phyloP scores from a whole-genome alignment of 64 coral and sea anemone species.

The Stichodactyla mertensii region DNA sequence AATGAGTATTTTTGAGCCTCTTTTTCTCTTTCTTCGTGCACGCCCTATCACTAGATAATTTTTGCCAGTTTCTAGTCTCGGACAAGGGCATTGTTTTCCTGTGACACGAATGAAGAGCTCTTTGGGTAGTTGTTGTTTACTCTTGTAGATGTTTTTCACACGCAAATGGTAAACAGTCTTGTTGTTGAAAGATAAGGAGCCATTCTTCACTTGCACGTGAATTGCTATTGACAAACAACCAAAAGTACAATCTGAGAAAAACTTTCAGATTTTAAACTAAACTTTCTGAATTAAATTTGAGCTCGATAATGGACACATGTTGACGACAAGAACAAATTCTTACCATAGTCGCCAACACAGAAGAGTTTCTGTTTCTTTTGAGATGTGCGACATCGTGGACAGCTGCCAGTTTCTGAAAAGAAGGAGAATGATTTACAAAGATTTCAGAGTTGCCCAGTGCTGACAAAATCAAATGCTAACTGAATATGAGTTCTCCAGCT shows the following conservation, averaged over 20 bases:
- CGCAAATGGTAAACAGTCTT: conserved; percentile 7
- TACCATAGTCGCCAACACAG: not conserved
- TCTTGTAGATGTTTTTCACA: not conserved
- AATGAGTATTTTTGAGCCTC: not conserved
- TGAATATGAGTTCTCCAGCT: too few relatives aligned
- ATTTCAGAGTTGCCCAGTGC: too few relatives aligned
- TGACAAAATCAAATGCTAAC: too few relatives aligned
- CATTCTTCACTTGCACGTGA: not conserved
- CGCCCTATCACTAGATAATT: not conserved
- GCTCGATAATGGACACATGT: too few relatives aligned
- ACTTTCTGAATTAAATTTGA: too few relatives aligned
- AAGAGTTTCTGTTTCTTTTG: conserved; percentile 3
- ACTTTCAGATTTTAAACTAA: too few relatives aligned
- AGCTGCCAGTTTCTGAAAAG: not conserved
- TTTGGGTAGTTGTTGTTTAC: not conserved
- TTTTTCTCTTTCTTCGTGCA: not conserved
- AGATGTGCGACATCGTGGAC: not conserved
- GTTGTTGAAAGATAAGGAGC: not conserved
- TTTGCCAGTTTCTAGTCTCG: not conserved
- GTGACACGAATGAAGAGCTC: conserved; percentile 10
- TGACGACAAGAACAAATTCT: not conserved
- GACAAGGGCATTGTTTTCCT: conserved; percentile 4
- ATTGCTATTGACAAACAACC: not conserved
- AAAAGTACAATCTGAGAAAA: too few relatives aligned
- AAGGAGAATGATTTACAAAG: too few relatives aligned